These are phyloP conservation scores for Gymnobelideus leadbeateri DNA, from an alignment of 2,113 vertebrate genomes.

Conservation along the genomic window DNA sequence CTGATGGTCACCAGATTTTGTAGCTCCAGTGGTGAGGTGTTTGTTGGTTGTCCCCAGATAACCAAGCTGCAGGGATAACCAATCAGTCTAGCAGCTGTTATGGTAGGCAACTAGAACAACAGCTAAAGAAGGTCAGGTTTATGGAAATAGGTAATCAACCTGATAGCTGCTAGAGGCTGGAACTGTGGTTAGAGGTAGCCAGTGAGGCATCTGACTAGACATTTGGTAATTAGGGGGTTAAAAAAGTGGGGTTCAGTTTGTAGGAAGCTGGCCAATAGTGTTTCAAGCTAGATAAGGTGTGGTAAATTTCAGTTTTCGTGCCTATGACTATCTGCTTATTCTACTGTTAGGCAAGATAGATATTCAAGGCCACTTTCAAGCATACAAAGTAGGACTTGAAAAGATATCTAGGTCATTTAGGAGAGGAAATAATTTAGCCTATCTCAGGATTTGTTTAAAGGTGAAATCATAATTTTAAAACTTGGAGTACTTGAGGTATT, in stretches of 20 bases:
- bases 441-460: conserved; percentile 20
- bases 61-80: neutral
- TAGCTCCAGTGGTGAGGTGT: neutral
- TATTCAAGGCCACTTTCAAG: conserved; percentile 9
- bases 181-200: neutral
- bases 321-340: conserved; percentile 1
- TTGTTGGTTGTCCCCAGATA: neutral
- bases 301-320: conserved; percentile 3
- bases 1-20: neutral
- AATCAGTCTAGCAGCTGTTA: neutral
- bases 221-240: neutral
- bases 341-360: conserved; percentile 26
- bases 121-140: neutral
- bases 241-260: neutral
- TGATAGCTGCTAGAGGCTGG: neutral
- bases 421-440: conserved; percentile 10
- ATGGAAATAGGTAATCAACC: neutral
- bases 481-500: neutral
- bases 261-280: neutral
- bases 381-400: neutral
- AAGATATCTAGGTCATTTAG: neutral
- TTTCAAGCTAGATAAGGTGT: neutral
- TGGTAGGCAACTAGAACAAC: neutral
- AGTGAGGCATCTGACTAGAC: neutral
- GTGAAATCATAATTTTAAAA: conserved; percentile 30